A percentile compares a stretch with the other conserved stretches of the same genome.
Conservation (phyloP, 2,113 vertebrate species). For the Chaetura pelagica region DNA sequence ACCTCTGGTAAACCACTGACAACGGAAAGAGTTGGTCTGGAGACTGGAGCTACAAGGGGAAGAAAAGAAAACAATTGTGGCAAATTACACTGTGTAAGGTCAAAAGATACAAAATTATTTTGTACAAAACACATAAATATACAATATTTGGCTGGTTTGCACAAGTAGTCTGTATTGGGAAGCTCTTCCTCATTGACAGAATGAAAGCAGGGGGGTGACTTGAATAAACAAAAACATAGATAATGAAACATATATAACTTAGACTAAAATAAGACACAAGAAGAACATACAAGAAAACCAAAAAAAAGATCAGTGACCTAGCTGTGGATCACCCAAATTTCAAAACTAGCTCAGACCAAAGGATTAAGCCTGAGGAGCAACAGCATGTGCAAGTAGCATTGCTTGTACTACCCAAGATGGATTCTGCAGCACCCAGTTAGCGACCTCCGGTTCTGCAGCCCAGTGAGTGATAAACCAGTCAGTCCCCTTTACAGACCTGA, state of each 20-base stretch:
- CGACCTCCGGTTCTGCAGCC: not conserved
- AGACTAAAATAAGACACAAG: not conserved
- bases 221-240: not conserved
- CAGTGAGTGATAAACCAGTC: not conserved
- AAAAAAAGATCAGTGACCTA: not conserved
- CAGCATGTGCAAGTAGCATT: not conserved
- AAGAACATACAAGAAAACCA: not conserved
- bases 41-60: constrained; percentile 65
- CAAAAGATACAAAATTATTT: not conserved
- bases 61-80: not conserved
- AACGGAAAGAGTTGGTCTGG: constrained; percentile 50
- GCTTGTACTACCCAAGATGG: not conserved
- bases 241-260: not conserved
- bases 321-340: not conserved
- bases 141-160: not conserved
- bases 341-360: not conserved
- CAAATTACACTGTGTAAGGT: not conserved
- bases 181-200: not conserved
- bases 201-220: not conserved
- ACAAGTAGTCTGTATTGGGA: not conserved
- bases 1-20: not conserved
- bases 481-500: not conserved
- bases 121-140: not conserved
- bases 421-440: not conserved
- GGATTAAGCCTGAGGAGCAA: not conserved